Evolutionary conservation across 1,140 invertebrate species (phyloP).

Genomic region (Globodera ellingtonae): DNA sequence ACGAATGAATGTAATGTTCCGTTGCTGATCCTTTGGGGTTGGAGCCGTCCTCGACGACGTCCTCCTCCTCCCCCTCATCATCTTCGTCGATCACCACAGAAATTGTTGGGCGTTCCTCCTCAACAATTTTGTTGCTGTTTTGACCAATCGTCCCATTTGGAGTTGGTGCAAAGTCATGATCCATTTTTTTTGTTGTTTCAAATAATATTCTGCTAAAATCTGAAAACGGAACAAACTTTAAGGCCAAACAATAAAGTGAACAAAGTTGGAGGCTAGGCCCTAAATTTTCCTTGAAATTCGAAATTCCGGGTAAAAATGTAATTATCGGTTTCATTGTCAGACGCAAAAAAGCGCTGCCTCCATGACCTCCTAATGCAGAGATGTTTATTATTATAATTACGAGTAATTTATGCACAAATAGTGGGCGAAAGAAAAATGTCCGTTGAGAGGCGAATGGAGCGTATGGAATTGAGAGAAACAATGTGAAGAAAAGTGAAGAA

Average conservation of each 20-base stretch:
- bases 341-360: too few relatives aligned
- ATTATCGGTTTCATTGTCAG: too few relatives aligned
- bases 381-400: too few relatives aligned
- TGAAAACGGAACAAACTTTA: background rate
- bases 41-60: too few relatives aligned
- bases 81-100: constrained; percentile 27
- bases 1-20: too few relatives aligned
- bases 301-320: too few relatives aligned
- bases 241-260: background rate
- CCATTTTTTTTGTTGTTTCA: constrained; percentile 8
- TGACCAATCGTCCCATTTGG: background rate
- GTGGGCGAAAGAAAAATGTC: background rate
- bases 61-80: constrained; percentile 8
- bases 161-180: constrained; percentile 18
- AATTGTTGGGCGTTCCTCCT: constrained; percentile 13
- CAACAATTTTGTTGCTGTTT: constrained; percentile 9
- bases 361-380: too few relatives aligned
- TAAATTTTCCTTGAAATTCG: too few relatives aligned
- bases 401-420: too few relatives aligned
- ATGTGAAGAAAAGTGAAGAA: too few relatives aligned
- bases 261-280: background rate
- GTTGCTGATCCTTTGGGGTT: background rate
- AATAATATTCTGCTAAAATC: background rate
- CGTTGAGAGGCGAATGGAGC: background rate
- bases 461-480: too few relatives aligned